Evolutionary conservation across 2,113 vertebrate species (phyloP).

Genomic region (Poicephalus meyeri): DNA sequence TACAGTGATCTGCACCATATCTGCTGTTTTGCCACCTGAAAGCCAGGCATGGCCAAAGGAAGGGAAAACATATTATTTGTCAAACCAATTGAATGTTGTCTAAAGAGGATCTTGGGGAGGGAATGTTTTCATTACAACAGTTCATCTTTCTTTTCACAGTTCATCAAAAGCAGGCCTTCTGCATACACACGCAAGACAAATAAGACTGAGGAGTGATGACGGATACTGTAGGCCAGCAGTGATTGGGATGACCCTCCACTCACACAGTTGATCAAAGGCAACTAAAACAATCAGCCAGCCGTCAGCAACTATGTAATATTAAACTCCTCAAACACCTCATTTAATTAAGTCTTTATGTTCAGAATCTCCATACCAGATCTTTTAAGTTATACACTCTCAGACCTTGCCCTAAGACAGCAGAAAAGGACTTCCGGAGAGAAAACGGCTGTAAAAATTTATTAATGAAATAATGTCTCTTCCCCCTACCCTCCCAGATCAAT

Average conservation of each 20-base stretch:
- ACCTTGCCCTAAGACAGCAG: constrained; percentile 28
- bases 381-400: constrained; percentile 45
- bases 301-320: constrained; percentile 49
- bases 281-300: constrained; percentile 63
- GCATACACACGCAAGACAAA: constrained; percentile 56
- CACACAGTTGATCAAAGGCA: constrained; percentile 69
- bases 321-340: constrained; percentile 65
- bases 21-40: too few relatives aligned
- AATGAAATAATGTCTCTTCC: not conserved
- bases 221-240: constrained; percentile 13
- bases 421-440: constrained; percentile 34
- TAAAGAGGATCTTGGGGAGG: constrained; percentile 64
- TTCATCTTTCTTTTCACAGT: constrained; percentile 74
- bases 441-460: not conserved
- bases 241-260: constrained; percentile 66
- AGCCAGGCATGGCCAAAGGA: too few relatives aligned
- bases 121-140: constrained; percentile 71
- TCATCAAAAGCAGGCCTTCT: constrained; percentile 67
- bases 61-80: too few relatives aligned
- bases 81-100: constrained; percentile 63
- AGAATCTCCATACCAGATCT: constrained; percentile 52
- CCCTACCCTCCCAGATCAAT: not conserved
- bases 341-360: constrained; percentile 59
- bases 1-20: too few relatives aligned
- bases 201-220: constrained; percentile 48